Conservation (phyloP, 2,797 vertebrate species). For the Petrocephalus schoutedeni region DNA sequence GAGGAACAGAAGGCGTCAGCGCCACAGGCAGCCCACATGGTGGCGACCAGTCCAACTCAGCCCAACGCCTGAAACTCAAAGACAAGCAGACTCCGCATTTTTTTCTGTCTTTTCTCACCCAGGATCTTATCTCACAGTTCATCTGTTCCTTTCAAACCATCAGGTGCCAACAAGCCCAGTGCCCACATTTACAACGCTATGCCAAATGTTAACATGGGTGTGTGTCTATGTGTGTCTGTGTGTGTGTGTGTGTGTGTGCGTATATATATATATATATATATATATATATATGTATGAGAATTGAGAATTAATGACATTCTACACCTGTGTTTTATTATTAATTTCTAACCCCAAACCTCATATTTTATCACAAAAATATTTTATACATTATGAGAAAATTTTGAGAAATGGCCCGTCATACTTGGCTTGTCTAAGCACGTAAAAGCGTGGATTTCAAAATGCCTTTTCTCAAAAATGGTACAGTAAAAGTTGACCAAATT, state of each 20-base stretch:
- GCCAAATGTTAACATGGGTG: constrained; percentile 12
- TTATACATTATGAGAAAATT: too few relatives aligned
- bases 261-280: too few relatives aligned
- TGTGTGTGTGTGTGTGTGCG: not conserved
- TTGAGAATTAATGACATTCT: too few relatives aligned
- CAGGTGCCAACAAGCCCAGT: constrained; percentile 16
- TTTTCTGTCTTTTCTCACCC: not conserved
- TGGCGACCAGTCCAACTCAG: constrained; percentile 33
- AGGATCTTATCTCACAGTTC: not conserved
- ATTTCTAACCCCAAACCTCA: too few relatives aligned
- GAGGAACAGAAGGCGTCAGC: constrained; percentile 51
- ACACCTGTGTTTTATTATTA: too few relatives aligned
- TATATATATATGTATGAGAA: not conserved
- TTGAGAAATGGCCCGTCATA: too few relatives aligned
- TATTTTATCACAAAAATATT: too few relatives aligned
- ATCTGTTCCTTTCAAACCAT: constrained; percentile 18
- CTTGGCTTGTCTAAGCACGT: too few relatives aligned
- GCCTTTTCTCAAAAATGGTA: too few relatives aligned
- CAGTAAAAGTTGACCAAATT: too few relatives aligned
- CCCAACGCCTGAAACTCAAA: constrained; percentile 9
- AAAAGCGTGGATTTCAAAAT: too few relatives aligned
- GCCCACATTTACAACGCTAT: not conserved
- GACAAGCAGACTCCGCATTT: constrained; percentile 3
- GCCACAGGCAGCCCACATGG: constrained; percentile 58
- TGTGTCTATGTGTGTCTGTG: not conserved